Percentiles rank a stretch among this genome's conserved stretches.
These are phyloP conservation scores for Neotragus moschatus DNA, from an alignment of 2,113 vertebrate species.

Conservation along the genomic window DNA sequence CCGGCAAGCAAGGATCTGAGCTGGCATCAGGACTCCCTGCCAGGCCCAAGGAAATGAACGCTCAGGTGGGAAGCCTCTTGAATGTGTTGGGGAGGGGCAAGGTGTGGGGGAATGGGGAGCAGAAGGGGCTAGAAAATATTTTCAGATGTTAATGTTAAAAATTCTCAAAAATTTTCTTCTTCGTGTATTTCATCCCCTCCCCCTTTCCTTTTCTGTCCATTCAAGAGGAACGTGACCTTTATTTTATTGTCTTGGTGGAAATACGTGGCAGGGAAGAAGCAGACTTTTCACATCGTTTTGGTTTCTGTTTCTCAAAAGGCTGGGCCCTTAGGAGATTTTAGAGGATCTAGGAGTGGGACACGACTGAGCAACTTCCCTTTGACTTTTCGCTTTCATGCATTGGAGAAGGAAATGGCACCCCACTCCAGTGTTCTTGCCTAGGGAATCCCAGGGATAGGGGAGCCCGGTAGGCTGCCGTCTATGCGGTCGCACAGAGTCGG, in stretches of 20 bases:
- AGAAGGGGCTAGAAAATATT: background rate
- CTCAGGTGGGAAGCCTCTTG: background rate
- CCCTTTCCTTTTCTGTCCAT: background rate
- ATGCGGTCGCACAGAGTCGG: too few relatives aligned
- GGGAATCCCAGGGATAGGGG: too few relatives aligned
- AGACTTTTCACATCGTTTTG: background rate
- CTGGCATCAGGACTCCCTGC: too few relatives aligned
- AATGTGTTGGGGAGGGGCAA: background rate
- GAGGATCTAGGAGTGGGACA: background rate
- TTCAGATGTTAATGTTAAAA: background rate
- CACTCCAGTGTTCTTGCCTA: too few relatives aligned
- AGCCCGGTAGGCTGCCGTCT: too few relatives aligned
- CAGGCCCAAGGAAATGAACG: background rate
- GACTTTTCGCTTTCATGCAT: too few relatives aligned
- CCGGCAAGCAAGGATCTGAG: background rate
- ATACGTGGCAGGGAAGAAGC: fast-evolving
- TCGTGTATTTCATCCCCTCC: background rate
- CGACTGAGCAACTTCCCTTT: too few relatives aligned
- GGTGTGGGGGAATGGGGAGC: background rate
- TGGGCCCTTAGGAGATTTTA: background rate
- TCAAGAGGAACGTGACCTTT: background rate
- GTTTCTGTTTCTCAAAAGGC: background rate
- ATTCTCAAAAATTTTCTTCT: background rate
- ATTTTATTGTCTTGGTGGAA: background rate
- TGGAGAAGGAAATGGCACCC: too few relatives aligned